phyloP scores from a whole-genome alignment of 2,888 invertebrate genomes.

The Ryuthela nishihirai region DNA sequence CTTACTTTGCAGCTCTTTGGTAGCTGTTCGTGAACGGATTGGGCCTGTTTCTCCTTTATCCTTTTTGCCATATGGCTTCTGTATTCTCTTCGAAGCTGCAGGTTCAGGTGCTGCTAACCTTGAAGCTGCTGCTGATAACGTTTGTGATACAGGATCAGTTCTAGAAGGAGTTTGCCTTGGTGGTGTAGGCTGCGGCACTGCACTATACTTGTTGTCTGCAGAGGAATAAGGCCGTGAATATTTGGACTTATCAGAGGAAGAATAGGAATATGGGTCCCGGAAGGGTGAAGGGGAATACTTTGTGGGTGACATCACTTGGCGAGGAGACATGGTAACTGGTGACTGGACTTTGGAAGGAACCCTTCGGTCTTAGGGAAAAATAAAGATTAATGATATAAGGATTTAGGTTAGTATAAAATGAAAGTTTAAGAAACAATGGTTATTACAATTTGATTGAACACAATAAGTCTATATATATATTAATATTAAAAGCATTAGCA shows the following conservation, averaged over 20 bases:
- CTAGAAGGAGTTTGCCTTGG: not conserved
- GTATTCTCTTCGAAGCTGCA: constrained; percentile 28
- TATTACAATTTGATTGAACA: too few species aligned
- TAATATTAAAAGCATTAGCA: too few species aligned
- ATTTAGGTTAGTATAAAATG: too few species aligned
- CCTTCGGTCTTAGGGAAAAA: constrained; percentile 10
- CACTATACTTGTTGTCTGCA: not conserved
- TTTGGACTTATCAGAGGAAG: not conserved
- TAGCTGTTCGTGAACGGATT: constrained; percentile 66
- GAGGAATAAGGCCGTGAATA: constrained; percentile 1
- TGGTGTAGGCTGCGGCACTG: too few species aligned
- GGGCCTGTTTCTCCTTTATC: constrained; percentile 21
- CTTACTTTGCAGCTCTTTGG: constrained; percentile 81
- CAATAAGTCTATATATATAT: too few species aligned
- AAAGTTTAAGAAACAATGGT: too few species aligned
- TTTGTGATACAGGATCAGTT: constrained; percentile 13
- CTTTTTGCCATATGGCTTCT: constrained; percentile 37
- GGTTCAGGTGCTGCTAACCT: constrained; percentile 49
- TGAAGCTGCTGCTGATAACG: constrained; percentile 30
- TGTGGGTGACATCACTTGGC: constrained; percentile 21
- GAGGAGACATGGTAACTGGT: constrained; percentile 10
- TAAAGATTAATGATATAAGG: too few species aligned
- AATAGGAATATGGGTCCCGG: constrained; percentile 3
- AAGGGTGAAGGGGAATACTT: constrained; percentile 1
- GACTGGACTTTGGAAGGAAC: constrained; percentile 18